These are phyloP conservation scores for Coendou prehensilis DNA, from an alignment of 2,797 vertebrate genomes.

Conservation along the genomic window DNA sequence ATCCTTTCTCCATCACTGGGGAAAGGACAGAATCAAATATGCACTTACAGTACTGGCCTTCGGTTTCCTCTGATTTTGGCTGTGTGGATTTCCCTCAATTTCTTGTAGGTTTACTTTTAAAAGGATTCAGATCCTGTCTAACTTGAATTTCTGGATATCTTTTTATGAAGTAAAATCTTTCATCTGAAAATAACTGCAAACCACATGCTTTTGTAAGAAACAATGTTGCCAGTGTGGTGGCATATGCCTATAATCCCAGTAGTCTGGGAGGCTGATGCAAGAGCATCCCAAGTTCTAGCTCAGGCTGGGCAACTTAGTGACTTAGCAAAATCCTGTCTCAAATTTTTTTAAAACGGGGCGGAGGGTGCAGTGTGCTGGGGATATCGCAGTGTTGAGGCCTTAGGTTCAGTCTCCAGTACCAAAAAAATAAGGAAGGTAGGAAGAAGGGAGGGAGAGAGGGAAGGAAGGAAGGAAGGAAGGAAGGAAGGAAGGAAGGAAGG, in stretches of 20 bases:
- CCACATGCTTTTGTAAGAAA: not conserved
- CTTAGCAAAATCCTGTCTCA: not conserved
- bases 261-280: not conserved
- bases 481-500: too few relatives aligned
- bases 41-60: not conserved
- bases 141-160: not conserved
- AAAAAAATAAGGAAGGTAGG: not conserved
- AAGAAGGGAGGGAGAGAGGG: not conserved
- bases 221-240: not conserved
- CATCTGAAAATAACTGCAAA: slow-evolving; percentile 13
- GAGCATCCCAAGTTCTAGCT: not conserved
- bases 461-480: not conserved
- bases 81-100: not conserved
- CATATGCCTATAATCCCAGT: not conserved
- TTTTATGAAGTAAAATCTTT: not conserved
- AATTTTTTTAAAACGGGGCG: not conserved
- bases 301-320: not conserved
- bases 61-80: not conserved
- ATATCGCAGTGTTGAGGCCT: not conserved
- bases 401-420: not conserved
- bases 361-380: not conserved
- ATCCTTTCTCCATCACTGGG: too few relatives aligned
- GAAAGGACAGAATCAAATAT: not conserved
- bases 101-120: not conserved
- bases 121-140: not conserved